phyloP scores from a whole-genome alignment of 2,888 invertebrate genomes.

The Lobophora halterata region DNA sequence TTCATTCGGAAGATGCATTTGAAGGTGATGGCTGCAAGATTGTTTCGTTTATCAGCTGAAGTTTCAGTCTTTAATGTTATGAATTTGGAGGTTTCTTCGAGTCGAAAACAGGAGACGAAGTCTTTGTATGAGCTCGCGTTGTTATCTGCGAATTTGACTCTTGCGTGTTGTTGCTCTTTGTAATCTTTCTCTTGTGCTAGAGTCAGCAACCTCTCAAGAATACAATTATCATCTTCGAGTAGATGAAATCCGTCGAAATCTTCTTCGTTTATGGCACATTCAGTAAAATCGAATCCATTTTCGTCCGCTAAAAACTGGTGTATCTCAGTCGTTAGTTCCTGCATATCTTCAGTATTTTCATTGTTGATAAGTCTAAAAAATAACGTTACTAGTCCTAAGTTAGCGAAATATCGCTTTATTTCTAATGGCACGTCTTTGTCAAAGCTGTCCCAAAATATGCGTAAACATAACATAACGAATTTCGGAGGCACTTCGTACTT shows the following conservation, averaged over 20 bases:
- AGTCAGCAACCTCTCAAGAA: conserved; percentile 83
- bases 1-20: conserved; percentile 72
- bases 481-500: conserved; percentile 83
- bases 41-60: conserved; percentile 52
- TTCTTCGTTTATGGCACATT: conserved; percentile 21
- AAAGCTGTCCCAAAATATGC: conserved; percentile 71
- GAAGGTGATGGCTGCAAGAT: conserved; percentile 56
- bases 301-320: conserved; percentile 38
- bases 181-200: conserved; percentile 74
- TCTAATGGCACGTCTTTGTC: conserved; percentile 41
- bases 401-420: conserved; percentile 57
- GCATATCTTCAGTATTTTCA: conserved; percentile 57
- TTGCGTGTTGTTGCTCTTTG: conserved; percentile 61
- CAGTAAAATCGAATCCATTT: conserved; percentile 38
- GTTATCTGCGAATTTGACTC: conserved; percentile 81
- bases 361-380: conserved; percentile 61
- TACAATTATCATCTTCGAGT: conserved; percentile 80
- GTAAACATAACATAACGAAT: conserved; percentile 75
- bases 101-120: conserved; percentile 78
- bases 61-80: conserved; percentile 52
- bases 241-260: conserved; percentile 53
- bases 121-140: conserved; percentile 74
- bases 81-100: conserved; percentile 52
- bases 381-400: conserved; percentile 54
- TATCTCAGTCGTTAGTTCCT: conserved; percentile 48